Evolutionary conservation across 2,113 vertebrate genomes (phyloP), one percentile per base, ranked within the genome.

Genomic region (Gallinago media): DNA sequence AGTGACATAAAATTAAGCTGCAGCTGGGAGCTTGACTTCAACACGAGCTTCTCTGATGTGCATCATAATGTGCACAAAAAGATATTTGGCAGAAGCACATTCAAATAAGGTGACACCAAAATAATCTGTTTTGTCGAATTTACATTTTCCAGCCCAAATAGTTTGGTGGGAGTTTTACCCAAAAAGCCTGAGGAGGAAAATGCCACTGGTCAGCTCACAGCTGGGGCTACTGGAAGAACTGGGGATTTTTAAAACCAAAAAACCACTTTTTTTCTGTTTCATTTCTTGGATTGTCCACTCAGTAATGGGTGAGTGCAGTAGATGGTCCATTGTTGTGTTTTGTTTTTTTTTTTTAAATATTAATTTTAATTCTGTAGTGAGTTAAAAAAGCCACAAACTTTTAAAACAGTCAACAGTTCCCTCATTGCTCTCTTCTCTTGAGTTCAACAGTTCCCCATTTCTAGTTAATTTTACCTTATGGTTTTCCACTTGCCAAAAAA

Each of bases 1-100:
- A 88, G 79, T 80, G 80, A 55, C 65, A 65, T 91, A 85, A 96
- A 95, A 94, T 97, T 67, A 91, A 96, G 80, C 90, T 87, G 93
- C 89, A 83, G 95, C 91, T 81, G 95, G 96, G 92, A 96, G 84
- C 71, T 58, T 31, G 34, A 70, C 18, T 85, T 55, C 76, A 50
- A 19, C 18, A 40, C 3, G 22, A 84, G 66, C 79, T 58, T 11
- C n/a, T 40, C 66, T 54, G 86, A 19, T 36, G 9, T 3, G 65
- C 65, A 52, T 78, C 70, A 3, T 22, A 17, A 46, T 52, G 16
- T 5, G 3, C 17, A 12, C 14, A 9, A 10, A 21, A 23, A 59
- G 77, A 11, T 0, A 23, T 17, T 80, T n/a, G 81, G 44, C 55
- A 78, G 71, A 38, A 71, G 19, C 52, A 10, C 46, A 4, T 27